Conservation (phyloP, 2,113 vertebrate genomes). For the Paraplagusia blochii region DNA sequence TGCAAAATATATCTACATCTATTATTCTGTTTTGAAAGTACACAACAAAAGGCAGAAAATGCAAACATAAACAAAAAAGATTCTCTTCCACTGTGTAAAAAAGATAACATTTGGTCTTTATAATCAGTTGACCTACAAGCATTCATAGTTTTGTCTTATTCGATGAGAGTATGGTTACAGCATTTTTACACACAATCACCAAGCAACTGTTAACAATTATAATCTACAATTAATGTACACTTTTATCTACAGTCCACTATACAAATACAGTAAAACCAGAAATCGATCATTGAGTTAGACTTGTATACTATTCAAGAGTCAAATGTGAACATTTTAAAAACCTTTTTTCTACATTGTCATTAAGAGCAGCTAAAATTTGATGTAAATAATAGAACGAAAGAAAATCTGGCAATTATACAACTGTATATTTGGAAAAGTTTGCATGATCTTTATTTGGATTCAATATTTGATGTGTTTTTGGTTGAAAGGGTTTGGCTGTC, state of each 20-base stretch:
- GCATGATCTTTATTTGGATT: slow-evolving; percentile 58
- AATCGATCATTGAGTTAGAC: too few species aligned
- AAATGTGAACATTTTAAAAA: too few species aligned
- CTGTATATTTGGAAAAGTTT: slow-evolving; percentile 21
- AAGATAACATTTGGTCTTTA: slow-evolving; percentile 32
- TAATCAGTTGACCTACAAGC: slow-evolving; percentile 23
- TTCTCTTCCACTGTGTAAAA: slow-evolving; percentile 24
- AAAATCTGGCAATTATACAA: too few species aligned
- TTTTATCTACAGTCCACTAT: slow-evolving; percentile 72
- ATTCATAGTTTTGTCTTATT: slow-evolving; percentile 31
- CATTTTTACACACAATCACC: slow-evolving; percentile 45
- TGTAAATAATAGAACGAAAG: too few species aligned
- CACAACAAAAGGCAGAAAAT: slow-evolving; percentile 10
- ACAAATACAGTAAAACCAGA: slow-evolving; percentile 52
- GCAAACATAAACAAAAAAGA: slow-evolving; percentile 52
- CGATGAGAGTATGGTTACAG: slow-evolving; percentile 55
- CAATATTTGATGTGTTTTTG: slow-evolving; percentile 29
- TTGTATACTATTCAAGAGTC: too few species aligned
- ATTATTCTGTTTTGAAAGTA: slow-evolving; percentile 7
- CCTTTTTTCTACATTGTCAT: too few species aligned
- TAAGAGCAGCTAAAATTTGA: too few species aligned
- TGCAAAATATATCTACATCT: slow-evolving; percentile 45
- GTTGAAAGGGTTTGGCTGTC: slow-evolving; percentile 11
- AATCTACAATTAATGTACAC: slow-evolving; percentile 80
- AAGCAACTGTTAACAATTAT: slow-evolving; percentile 66